phyloP scores from a whole-genome alignment of 2,113 vertebrate genomes.

The Labeo catla region DNA sequence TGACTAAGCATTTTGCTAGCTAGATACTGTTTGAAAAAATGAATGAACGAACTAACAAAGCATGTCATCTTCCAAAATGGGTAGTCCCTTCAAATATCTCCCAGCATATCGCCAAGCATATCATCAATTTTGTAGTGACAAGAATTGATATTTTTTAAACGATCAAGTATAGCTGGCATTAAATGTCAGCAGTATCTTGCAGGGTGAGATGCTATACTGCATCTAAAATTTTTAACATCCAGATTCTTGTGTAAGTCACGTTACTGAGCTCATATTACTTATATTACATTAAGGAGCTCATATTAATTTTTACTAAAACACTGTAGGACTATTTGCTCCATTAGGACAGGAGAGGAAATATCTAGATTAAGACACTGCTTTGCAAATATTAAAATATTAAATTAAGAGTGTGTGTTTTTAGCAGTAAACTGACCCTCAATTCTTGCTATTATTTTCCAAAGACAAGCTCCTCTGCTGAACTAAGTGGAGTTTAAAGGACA shows the following conservation, averaged over 20 bases:
- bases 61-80: neutral
- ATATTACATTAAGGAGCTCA: no score
- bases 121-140: no score
- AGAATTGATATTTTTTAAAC: neutral
- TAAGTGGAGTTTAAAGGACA: neutral
- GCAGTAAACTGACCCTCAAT: neutral
- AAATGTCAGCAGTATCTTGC: no score
- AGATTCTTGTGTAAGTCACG: no score
- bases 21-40: neutral
- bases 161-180: neutral
- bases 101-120: neutral
- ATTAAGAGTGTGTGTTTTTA: neutral
- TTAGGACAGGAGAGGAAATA: neutral
- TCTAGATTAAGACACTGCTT: neutral
- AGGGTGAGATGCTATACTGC: no score
- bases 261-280: no score
- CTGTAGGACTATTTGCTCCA: neutral
- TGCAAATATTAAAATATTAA: neutral
- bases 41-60: neutral
- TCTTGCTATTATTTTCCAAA: neutral
- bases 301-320: no score
- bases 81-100: neutral
- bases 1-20: neutral
- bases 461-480: neutral
- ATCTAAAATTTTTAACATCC: no score